Evolutionary conservation across 2,797 vertebrate genomes (phyloP), one percentile per base, ranked within the genome.

Genomic region (Leptatherina wallacei): DNA sequence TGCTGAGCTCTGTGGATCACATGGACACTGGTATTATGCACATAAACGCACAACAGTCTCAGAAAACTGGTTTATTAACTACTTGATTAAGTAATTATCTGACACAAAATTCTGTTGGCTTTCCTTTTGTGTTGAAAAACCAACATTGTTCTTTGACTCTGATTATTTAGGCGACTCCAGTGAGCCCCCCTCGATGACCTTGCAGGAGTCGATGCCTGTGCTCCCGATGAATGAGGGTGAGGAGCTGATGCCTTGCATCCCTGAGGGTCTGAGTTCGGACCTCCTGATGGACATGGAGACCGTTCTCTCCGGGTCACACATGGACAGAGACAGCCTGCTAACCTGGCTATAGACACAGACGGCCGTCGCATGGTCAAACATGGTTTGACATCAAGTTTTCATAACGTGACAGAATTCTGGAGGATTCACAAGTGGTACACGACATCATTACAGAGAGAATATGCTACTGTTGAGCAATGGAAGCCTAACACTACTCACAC

Each of bases 271-370:
- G 87, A 96, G 96, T 87, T 97, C 97, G 57, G 97, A 98, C 91
- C 96, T 98, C 89, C 95, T 98, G 81, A 98, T 96, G 90, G 97
- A 98, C 94, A 98, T 98, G 96, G 97, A 98, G 85, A 97, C 96
- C 24, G 96, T 98, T 84, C 93, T 98, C 86, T 96, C 97, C 52
- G 97, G 96, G 85, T 96, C 97, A 78, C 97, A 97, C 91, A 95
- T 97, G 92, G 97, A 98, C 94, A 98, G 97, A 94, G 97, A 98
- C 92, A 98, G 96, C 92, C 96, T 98, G 92, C 96, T 98, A 89
- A 98, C 97, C 81, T 98, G 97, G 97, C 94, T 98, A 95, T 98
- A 98, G 95, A 95, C 77, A 62, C 65, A 30, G 59, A 57, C 65
- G 20, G 42, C 36, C 70, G 12, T 36, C 13, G 16, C 63, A 27